Conservation (phyloP, 2,797 vertebrate genomes). For the Vultur gryphus region DNA sequence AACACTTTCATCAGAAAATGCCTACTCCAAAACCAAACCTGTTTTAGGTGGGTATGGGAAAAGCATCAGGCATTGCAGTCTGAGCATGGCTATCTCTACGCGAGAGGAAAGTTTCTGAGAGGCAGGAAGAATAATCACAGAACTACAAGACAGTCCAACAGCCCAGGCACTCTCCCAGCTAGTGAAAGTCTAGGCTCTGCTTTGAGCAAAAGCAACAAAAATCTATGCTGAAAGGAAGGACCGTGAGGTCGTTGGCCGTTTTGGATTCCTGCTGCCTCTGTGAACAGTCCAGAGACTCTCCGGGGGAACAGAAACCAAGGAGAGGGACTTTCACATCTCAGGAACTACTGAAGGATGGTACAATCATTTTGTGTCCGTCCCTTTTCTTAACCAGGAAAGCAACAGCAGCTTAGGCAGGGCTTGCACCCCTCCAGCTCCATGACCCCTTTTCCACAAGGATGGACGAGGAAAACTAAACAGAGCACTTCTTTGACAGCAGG, state of each 20-base stretch:
- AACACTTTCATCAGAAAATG: neutral
- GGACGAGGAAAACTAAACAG: neutral
- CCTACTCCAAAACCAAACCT: neutral
- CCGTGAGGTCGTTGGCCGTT: neutral
- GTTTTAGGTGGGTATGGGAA: neutral
- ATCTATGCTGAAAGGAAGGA: neutral
- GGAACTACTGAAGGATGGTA: neutral
- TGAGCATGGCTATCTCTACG: neutral
- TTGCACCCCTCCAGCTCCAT: neutral
- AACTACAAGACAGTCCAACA: neutral
- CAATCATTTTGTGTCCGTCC: neutral
- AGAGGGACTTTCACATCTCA: neutral
- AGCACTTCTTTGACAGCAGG: neutral
- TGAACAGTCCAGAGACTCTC: neutral
- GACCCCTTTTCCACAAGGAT: neutral
- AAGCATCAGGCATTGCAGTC: neutral
- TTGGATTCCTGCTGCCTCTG: neutral
- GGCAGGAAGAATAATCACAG: neutral
- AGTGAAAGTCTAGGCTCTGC: neutral
- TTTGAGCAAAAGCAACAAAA: conserved; percentile 1
- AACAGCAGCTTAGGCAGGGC: neutral
- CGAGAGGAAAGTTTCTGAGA: neutral
- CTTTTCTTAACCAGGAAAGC: neutral
- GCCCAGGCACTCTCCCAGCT: neutral
- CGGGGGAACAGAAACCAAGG: neutral